phyloP scores from a whole-genome alignment of 2,797 vertebrate genomes.

The Scolopax bukidnonensis region DNA sequence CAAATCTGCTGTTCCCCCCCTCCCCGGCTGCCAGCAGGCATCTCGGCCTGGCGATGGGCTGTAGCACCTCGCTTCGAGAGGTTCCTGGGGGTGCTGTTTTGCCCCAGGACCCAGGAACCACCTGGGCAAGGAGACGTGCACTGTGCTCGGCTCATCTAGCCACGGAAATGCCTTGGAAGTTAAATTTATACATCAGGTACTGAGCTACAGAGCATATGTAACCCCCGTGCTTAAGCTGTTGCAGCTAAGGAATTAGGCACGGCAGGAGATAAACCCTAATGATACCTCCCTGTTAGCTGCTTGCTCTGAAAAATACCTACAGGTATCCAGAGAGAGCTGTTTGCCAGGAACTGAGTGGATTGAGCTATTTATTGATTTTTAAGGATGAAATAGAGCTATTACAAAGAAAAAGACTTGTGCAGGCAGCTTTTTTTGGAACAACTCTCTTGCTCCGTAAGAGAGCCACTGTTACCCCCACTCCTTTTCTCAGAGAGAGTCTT shows the following conservation, averaged over 20 bases:
- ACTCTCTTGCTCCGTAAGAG: constrained; percentile 1
- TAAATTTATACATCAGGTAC: neutral
- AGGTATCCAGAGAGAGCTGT: constrained; percentile 32
- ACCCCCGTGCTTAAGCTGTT: constrained; percentile 23
- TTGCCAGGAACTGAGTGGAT: constrained; percentile 12
- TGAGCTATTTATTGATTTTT: constrained; percentile 54
- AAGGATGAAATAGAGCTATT: constrained; percentile 33
- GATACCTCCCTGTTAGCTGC: constrained; percentile 19
- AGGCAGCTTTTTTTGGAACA: neutral
- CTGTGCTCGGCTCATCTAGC: neutral
- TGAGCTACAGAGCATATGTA: neutral
- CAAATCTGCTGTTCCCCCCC: neutral
- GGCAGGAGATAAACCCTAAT: constrained; percentile 58
- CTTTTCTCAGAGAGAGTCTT: neutral
- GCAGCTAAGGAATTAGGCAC: constrained; percentile 35
- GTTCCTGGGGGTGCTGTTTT: neutral
- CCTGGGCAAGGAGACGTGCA: neutral
- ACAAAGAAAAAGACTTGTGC: constrained; percentile 33
- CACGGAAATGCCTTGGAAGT: neutral
- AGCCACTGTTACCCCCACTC: neutral
- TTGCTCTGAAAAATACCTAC: constrained; percentile 58
- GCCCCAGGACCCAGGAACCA: neutral
- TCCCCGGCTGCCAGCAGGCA: neutral
- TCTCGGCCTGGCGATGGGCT: neutral
- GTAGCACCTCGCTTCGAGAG: neutral